These are phyloP conservation scores for Nautilus pompilius DNA, from an alignment of 1,140 invertebrate genomes.

Conservation along the genomic window DNA sequence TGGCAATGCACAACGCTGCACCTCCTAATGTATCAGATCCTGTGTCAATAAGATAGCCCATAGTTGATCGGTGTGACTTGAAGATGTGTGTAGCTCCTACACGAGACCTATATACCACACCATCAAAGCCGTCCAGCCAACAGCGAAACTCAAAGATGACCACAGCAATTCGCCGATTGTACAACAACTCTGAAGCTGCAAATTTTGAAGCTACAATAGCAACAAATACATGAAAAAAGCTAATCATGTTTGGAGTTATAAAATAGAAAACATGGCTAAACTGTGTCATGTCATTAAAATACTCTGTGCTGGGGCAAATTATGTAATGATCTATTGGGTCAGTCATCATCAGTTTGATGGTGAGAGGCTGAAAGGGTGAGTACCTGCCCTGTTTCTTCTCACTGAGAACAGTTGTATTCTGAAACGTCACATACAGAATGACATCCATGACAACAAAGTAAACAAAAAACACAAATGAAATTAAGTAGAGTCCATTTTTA, in stretches of 20 bases:
- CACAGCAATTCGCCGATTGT: conserved; percentile 38
- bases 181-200: conserved; percentile 37
- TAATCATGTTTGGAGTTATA: conserved; percentile 50
- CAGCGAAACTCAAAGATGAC: conserved; percentile 40
- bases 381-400: conserved; percentile 21
- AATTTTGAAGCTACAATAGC: conserved; percentile 40
- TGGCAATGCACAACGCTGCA: conserved; percentile 20
- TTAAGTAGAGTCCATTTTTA: neutral
- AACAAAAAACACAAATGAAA: conserved; percentile 16
- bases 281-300: conserved; percentile 37
- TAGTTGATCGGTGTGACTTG: conserved; percentile 35
- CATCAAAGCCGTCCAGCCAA: conserved; percentile 48
- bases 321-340: conserved; percentile 45
- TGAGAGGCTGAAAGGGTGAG: conserved; percentile 41
- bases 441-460: conserved; percentile 48
- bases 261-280: conserved; percentile 47
- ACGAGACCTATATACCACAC: conserved; percentile 42
- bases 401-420: conserved; percentile 31
- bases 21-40: conserved; percentile 39
- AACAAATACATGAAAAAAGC: conserved; percentile 38
- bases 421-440: conserved; percentile 32
- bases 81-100: conserved; percentile 27
- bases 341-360: conserved; percentile 48
- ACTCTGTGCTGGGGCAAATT: conserved; percentile 40
- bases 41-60: conserved; percentile 47